Percentiles rank a stretch among this genome's conserved stretches.
These are phyloP conservation scores for Oligia latruncula DNA, from an alignment of 2,888 invertebrate genomes.

Conservation along the genomic window DNA sequence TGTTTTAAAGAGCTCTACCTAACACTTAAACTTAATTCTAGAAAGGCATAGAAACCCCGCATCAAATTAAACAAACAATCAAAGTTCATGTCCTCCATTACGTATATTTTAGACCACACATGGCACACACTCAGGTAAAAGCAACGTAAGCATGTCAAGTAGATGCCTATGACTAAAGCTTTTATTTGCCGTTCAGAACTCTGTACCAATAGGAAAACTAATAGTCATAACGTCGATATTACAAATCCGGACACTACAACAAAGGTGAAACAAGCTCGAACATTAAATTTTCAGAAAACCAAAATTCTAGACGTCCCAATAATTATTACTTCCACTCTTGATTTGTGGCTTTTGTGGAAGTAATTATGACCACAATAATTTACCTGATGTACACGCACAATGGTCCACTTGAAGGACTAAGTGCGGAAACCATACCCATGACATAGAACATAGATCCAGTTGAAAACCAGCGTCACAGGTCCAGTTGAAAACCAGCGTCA, in stretches of 20 bases:
- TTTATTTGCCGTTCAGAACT: slow-evolving; percentile 25
- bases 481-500: too few relatives aligned
- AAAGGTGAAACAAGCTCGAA: not conserved
- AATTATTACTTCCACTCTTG: not conserved
- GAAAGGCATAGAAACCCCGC: not conserved
- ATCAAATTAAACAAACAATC: slow-evolving; percentile 6
- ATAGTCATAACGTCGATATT: slow-evolving; percentile 11
- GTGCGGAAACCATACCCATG: too few relatives aligned
- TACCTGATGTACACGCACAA: too few relatives aligned
- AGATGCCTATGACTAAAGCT: slow-evolving; percentile 35
- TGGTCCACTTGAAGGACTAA: too few relatives aligned
- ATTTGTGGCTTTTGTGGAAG: slow-evolving; percentile 3
- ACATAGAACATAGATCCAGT: too few relatives aligned
- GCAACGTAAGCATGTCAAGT: slow-evolving; percentile 38
- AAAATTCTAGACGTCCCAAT: not conserved
- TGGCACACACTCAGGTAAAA: slow-evolving; percentile 9
- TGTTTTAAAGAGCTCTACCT: not conserved
- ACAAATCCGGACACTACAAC: not conserved
- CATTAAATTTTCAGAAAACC: slow-evolving; percentile 17
- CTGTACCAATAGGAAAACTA: slow-evolving; percentile 32
- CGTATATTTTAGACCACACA: not conserved
- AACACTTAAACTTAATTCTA: not conserved
- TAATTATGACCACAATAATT: not conserved
- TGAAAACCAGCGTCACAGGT: too few relatives aligned
- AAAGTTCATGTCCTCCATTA: not conserved